Base-by-base conservation (phyloP, 2,888 invertebrate species). In the Cephus spinipes region DNA sequence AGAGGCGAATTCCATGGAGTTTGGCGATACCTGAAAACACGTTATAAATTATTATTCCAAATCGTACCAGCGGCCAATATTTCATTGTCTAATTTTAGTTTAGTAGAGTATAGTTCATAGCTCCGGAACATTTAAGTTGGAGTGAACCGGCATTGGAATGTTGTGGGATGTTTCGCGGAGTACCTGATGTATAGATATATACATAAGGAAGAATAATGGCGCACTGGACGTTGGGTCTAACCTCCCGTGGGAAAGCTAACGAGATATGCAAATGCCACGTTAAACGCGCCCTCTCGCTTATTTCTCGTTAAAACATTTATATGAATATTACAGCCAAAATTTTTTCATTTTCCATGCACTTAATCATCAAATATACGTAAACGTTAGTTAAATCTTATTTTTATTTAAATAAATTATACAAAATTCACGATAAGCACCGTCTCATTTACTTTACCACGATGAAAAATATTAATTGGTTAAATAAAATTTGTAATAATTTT, bases 1-100 rank as follows among this genome's bases (percentile, higher is more conserved):
- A 12, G 94, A 93, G 1, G 92, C 91, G 79, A 94, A 93, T 87
- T 93, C 92, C 73, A 93, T 85, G 84, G 92, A 92, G 74, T 90
- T 76, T 34, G 77, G 68, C 73, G 81, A 79, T 34, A 82, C 74
- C 82, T 83, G 75, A 76, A 82, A 79, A 23, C 30, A 4, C 32
- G 30, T 12, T 74, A 6, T 32, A 71, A 36, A 40, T 40, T 15
- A 40, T 40, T 15, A 40, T 40, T 40, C 1, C 15, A 6, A 40
- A 15, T 40, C 15, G 15, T 40, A 6, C 15, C 40, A 15, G 15
- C 15, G 6, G 40, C 15, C 4, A 40, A 40, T 40, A 6, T 15
- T 40, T 40, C 40, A 40, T 40, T 15, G 40, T 40, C 40, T 15
- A 40, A 40, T 40, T 40, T 40, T 40, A 15, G 40, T 40, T 40